Conservation (phyloP, 2,888 invertebrate genomes). For the Saturnia japonica region DNA sequence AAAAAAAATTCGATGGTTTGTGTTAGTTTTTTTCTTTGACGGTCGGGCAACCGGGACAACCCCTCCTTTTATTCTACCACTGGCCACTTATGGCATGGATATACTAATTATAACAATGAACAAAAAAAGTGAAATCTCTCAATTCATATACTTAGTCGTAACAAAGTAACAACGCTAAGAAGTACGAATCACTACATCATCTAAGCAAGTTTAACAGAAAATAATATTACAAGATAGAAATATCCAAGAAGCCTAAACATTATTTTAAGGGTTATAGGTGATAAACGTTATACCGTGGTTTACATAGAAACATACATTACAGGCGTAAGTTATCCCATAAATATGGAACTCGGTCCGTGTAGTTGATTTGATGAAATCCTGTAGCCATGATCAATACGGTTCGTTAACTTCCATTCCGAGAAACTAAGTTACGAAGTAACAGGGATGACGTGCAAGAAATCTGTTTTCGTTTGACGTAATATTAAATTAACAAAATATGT, state of each 20-base stretch:
- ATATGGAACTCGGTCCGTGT: conserved; percentile 52
- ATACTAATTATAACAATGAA: too few species aligned
- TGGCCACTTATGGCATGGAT: too few species aligned
- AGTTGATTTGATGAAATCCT: conserved; percentile 59
- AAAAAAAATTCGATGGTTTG: too few species aligned
- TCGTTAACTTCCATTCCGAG: conserved; percentile 60
- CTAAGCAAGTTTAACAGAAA: not conserved
- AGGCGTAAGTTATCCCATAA: conserved; percentile 46
- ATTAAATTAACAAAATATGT: not conserved
- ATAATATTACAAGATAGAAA: not conserved
- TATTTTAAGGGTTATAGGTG: not conserved
- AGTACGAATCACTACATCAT: not conserved
- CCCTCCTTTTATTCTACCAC: too few species aligned
- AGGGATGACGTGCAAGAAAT: conserved; percentile 38
- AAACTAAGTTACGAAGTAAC: conserved; percentile 58
- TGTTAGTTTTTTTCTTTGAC: too few species aligned
- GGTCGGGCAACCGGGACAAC: too few species aligned
- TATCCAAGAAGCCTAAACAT: not conserved
- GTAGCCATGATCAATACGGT: conserved; percentile 55
- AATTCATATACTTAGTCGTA: too few species aligned
- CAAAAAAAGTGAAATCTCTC: too few species aligned
- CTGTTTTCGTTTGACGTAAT: conserved; percentile 38
- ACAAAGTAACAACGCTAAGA: too few species aligned
- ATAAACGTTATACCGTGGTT: conserved; percentile 1
- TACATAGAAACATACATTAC: conserved; percentile 20